Base-by-base conservation (phyloP, 1,140 invertebrate species). In the Hestina assimilis region DNA sequence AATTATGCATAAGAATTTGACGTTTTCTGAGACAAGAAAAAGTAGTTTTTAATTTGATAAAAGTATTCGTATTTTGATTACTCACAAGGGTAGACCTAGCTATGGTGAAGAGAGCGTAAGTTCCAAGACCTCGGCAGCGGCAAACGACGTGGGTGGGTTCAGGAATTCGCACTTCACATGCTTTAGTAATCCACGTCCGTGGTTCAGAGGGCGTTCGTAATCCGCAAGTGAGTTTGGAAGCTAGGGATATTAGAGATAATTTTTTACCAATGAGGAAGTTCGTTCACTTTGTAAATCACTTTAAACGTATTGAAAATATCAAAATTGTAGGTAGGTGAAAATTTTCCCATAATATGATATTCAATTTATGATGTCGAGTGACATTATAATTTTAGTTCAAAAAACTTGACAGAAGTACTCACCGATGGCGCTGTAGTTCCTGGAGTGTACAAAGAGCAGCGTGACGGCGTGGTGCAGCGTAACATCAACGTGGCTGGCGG, bases 401-500 rank as follows among this genome's bases (percentile, higher is more conserved):
- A n/a, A n/a, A n/a, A n/a, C 8, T 17, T 21, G 12, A 2, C 9
- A 9, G n/a, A 41, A 24, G n/a, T 23, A 42, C 79, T 75, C 45
- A 86, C 84, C 83, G 38, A 84, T 60, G 28, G 81, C 79, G 24
- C 72, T 82, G 45, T 86, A 82, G 51, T 87, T 87, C 29, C 76
- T 79, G 9, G 77, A 71, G 33, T 87, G 84, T 8, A 72, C 71
- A 28, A 82, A 86, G 3, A 84, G 66, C 35, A 87, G 45, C 0
- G 76, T 82, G 24, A 79, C 75, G 9, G 74, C 79, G 35, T 80
- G 79, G 15, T 63, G 72, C 5, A 75, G 29, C 1, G 59, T 20
- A 2, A 17, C 31, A 46, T 79, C 73, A 9, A 66, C 65, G 23
- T 64, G 66, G 9, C 64, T 47, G 7, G 24, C 76, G 59, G 23